Evolutionary conservation across 2,888 invertebrate genomes (phyloP), one percentile per base, ranked within the genome.

Genomic region (Drosophila formosana): DNA sequence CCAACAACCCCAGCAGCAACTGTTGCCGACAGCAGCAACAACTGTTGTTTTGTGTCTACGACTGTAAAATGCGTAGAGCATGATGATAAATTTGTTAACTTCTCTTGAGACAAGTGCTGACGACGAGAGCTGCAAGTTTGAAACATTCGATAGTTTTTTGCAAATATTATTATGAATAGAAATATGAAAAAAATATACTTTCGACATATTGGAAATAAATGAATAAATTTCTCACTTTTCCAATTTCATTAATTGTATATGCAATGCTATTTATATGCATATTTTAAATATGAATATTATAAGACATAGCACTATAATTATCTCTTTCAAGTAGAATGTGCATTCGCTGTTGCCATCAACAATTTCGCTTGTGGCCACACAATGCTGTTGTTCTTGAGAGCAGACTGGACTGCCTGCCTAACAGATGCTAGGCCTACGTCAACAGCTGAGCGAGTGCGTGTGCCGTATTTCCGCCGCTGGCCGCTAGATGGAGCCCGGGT

Each of bases 11-110:
- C 37, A 37, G 37, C 69, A 82, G 25, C 66, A 49, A 50, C 47
- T 49, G 39, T 37, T 37, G 69, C 55, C 62, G 69, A 50, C 66
- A 69, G 49, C 66, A 69, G 49, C 67, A 50, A 52, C 53, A 52
- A 37, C 37, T 37, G 37, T 58, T 58, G 56, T 45, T 43, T 1
- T 26, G 51, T 25, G 62, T 46, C 62, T 51, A 34, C 46, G 45
- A 60, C 46, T 45, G 64, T 45, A 64, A 65, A 61, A 73, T 60
- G 62, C 65, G 58, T 62, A 50, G 64, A 69, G 64, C 39, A 41
- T 71, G 65, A 67, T 71, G 79, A 80, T 77, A 80, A 68, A 80
- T 80, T 70, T 73, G 81, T 80, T 67, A 77, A 66, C 58, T 80
- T 80, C 45, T 64, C 55, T 28, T 46, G 34, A 51, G 77, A 71